Evolutionary conservation across 2,888 invertebrate genomes (phyloP).

Genomic region (Glaucopsyche alexis): DNA sequence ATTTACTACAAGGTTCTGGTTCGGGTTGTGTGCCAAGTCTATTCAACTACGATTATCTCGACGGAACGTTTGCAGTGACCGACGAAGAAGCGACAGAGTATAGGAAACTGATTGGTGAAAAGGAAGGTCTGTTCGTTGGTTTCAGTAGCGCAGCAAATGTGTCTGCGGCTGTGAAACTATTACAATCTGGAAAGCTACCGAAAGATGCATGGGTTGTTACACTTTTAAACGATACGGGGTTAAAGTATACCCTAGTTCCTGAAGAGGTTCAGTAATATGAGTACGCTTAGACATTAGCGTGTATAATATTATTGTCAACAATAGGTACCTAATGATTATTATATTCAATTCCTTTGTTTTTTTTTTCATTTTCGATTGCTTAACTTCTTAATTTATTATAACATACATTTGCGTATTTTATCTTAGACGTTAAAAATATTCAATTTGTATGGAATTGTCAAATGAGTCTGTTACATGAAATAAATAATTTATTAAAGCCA

Average conservation of each 20-base stretch:
- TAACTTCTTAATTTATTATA: too few relatives aligned
- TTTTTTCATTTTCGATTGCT: background rate
- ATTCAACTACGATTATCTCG: constrained; percentile 63
- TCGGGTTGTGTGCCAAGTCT: constrained; percentile 66
- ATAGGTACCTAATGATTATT: background rate
- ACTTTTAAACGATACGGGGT: constrained; percentile 61
- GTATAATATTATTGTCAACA: background rate
- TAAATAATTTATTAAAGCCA: too few relatives aligned
- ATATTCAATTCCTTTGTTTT: background rate
- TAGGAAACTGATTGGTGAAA: constrained; percentile 62
- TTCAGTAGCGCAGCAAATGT: constrained; percentile 72
- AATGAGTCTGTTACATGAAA: too few relatives aligned
- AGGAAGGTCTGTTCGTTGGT: constrained; percentile 69
- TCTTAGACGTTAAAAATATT: too few relatives aligned
- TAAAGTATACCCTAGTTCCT: constrained; percentile 69
- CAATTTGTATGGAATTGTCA: too few relatives aligned
- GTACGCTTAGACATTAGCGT: background rate
- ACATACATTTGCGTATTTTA: too few relatives aligned
- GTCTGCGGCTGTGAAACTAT: constrained; percentile 65
- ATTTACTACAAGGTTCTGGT: constrained; percentile 70
- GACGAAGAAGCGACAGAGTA: constrained; percentile 65
- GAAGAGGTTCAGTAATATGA: constrained; percentile 42
- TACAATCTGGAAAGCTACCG: constrained; percentile 62
- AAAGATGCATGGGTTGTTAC: constrained; percentile 69
- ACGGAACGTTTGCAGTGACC: constrained; percentile 61